Base-by-base conservation (phyloP, 2,113 vertebrate species). In the Chunga burmeisteri region DNA sequence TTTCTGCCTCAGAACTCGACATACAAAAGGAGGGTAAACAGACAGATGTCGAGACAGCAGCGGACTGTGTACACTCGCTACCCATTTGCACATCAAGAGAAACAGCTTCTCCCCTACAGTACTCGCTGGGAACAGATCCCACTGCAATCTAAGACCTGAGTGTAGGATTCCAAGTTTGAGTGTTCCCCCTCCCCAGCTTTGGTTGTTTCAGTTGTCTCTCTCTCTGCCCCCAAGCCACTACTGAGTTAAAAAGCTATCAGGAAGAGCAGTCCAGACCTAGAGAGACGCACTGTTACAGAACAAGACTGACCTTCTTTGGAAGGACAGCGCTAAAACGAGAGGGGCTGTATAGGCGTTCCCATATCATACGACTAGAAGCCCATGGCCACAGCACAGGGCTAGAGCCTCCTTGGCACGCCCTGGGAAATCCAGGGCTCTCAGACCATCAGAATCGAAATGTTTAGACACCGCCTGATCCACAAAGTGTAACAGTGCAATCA, bases 91-190 rank as follows among this genome's bases (percentile, higher is more conserved):
- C 94, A 75, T 84, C 74, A 91, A 93, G 73, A 81, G 83, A 70
- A 91, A 70, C 50, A 42, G 83, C 84, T 94, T 78, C 77, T 85
- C 86, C 86, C 81, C 91, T 23, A 49, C 0, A 1, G 70, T 56
- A 53, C 62, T 65, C 49, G 12, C 74, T n/a, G 89, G 87, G 78
- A 97, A 88, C 53, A 44, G 52, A 93, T 63, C 91, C 91, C 89
- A 71, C 84, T 71, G 82, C 91, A 90, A 81, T 59, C 74, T 80
- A 95, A 63, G 58, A 94, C 96, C 93, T 90, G 97, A 97, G 94
- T 94, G 96, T 70, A 91, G 74, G 75, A 83, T 96, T 94, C 93
- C 62, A 66, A 89, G 52, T 62, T 86, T 80, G 50, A 84, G 71
- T 3, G 19, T 36, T 72, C 11, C 50, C 40, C 56, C 23, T 40